Conservation (phyloP, 1,140 invertebrate genomes). For the Drosophila kanapiae region DNA sequence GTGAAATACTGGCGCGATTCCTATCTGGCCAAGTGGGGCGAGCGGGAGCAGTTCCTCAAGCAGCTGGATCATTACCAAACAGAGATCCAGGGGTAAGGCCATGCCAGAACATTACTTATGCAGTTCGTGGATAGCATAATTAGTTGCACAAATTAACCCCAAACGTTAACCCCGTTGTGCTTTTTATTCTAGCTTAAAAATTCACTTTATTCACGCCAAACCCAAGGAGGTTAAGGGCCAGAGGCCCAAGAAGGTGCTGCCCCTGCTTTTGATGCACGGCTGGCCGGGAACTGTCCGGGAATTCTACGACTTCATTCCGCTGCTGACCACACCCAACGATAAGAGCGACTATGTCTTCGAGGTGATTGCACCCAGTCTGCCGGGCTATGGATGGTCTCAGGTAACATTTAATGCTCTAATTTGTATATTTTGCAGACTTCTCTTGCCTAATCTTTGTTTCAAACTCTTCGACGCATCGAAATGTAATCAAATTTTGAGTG, state of each 20-base stretch:
- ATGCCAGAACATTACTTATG: neutral
- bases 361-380: conserved; percentile 92
- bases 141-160: conserved; percentile 12
- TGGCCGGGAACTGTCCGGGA: conserved; percentile 96
- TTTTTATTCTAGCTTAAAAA: conserved; percentile 87
- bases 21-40: conserved; percentile 89
- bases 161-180: conserved; percentile 5
- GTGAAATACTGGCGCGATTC: conserved; percentile 90
- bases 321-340: conserved; percentile 87
- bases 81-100: conserved; percentile 88
- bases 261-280: conserved; percentile 92
- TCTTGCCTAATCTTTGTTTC: neutral
- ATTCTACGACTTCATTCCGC: conserved; percentile 92
- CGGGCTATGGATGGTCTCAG: conserved; percentile 94
- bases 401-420: conserved; percentile 70
- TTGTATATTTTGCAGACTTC: neutral
- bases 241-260: conserved; percentile 87
- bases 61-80: conserved; percentile 90
- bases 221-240: conserved; percentile 68
- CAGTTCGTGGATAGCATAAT: neutral
- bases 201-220: conserved; percentile 91
- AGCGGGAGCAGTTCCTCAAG: conserved; percentile 90
- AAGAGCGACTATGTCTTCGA: conserved; percentile 91
- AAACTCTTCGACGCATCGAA: neutral
- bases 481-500: neutral